Evolutionary conservation across 2,797 vertebrate genomes (phyloP), one percentile per base, ranked within the genome.

Genomic region (Cossypha niveicapilla): DNA sequence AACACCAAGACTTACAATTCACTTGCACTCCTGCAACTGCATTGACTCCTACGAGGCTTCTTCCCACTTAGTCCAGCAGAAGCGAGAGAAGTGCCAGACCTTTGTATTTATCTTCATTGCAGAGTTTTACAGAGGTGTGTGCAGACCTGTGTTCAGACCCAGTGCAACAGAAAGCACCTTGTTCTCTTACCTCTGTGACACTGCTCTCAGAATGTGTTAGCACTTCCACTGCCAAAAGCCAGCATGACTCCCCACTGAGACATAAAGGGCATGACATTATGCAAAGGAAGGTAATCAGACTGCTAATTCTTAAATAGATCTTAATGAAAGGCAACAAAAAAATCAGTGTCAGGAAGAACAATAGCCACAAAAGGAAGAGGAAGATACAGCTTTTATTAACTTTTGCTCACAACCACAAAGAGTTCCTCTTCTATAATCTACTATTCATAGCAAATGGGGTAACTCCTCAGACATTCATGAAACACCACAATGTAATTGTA

Each of bases 281-380:
- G 54, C 0, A 7, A 71, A 83, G 87, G 88, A 75, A 94, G 45
- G 70, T 58, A 86, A 94, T 82, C 83, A 87, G 63, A 53, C 50
- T 71, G 45, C 44, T 92, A 85, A 87, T 92, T 94, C 86, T 73
- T 91, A 79, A 92, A 85, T 32, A 89, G 75, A 35, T 65, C 53
- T 90, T 80, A 90, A 90, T 73, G 81, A 85, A 90, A 71, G 45
- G 25, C 13, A 80, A 80, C 34, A 81, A 75, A 78, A 78, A 91
- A 83, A 24, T 72, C 62, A 37, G 28, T 66, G 72, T 61, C 60
- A 75, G 67, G 48, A 76, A 95, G 57, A 94, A 93, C 57, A 90
- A 75, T 78, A 65, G 37, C 19, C 71, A 75, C 62, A 41, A 72
- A 90, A 88, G 60, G 72, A 87, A 88, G 60, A 71, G 65, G 72